Conservation (phyloP, 2,888 invertebrate species). For the Stegana nigrithorax region DNA sequence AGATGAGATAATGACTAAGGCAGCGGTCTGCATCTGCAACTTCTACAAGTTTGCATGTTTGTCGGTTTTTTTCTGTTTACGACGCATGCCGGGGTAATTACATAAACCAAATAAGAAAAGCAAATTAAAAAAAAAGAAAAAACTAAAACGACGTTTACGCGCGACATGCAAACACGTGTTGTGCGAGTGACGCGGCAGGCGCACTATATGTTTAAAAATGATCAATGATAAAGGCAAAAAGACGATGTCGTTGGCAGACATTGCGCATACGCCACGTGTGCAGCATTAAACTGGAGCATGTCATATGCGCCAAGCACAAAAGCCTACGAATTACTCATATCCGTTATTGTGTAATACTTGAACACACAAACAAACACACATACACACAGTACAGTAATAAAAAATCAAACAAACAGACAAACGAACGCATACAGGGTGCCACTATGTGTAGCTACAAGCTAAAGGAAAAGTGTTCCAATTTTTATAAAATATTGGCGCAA, state of each 20-base stretch:
- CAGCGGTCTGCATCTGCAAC: no score
- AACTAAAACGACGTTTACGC: neutral
- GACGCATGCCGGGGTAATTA: neutral
- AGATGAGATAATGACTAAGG: neutral
- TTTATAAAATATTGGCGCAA: conserved; percentile 56
- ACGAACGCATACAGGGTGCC: conserved; percentile 27
- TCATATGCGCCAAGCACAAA: conserved; percentile 57
- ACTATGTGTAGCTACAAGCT: no score
- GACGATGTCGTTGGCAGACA: conserved; percentile 28
- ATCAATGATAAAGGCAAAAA: neutral
- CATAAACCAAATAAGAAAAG: no score
- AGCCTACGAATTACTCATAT: conserved; percentile 60
- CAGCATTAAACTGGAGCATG: conserved; percentile 27
- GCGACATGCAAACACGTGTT: conserved; percentile 13
- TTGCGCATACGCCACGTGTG: conserved; percentile 60
- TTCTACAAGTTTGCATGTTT: no score
- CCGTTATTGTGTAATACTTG: conserved; percentile 53
- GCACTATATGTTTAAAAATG: neutral
- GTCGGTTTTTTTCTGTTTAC: no score
- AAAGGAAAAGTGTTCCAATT: conserved; percentile 50
- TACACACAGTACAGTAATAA: neutral
- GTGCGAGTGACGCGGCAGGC: no score
- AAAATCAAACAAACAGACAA: conserved; percentile 2
- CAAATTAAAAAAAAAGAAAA: no score
- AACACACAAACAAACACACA: conserved; percentile 14